Evolutionary conservation across 2,888 invertebrate species (phyloP).

Genomic region (Portevinia maculata): DNA sequence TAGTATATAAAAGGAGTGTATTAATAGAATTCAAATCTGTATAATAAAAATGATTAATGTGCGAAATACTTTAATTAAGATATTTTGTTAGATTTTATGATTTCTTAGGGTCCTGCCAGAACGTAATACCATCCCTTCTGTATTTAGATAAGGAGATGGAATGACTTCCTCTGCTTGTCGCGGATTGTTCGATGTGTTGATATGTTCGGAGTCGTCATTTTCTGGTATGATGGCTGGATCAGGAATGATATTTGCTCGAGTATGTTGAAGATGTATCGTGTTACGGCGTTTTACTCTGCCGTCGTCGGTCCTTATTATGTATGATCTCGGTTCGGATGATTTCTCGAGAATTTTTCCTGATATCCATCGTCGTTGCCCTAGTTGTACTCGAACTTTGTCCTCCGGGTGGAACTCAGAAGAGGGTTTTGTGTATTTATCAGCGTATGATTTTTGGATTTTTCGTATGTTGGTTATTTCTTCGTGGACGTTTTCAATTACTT

Average conservation of each 20-base stretch:
- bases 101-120: slow-evolving; percentile 13
- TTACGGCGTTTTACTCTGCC: too few relatives aligned
- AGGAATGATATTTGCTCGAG: background rate
- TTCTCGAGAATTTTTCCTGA: slow-evolving; percentile 25
- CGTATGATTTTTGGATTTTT: slow-evolving; percentile 52
- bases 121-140: slow-evolving; percentile 8
- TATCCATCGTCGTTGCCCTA: slow-evolving; percentile 1
- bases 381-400: slow-evolving; percentile 26
- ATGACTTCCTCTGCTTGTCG: background rate
- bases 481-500: slow-evolving; percentile 43
- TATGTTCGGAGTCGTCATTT: background rate
- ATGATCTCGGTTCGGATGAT: slow-evolving; percentile 34
- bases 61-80: background rate
- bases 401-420: slow-evolving; percentile 15
- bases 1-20: too few relatives aligned
- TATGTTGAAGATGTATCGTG: too few relatives aligned
- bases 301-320: too few relatives aligned
- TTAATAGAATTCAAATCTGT: too few relatives aligned
- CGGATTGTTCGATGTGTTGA: background rate
- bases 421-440: slow-evolving; percentile 29
- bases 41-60: too few relatives aligned
- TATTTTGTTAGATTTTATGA: slow-evolving; percentile 1
- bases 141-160: background rate
- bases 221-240: background rate
- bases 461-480: slow-evolving; percentile 53